Base-by-base conservation (phyloP, 2,797 vertebrate species). In the Parambassis ranga region DNA sequence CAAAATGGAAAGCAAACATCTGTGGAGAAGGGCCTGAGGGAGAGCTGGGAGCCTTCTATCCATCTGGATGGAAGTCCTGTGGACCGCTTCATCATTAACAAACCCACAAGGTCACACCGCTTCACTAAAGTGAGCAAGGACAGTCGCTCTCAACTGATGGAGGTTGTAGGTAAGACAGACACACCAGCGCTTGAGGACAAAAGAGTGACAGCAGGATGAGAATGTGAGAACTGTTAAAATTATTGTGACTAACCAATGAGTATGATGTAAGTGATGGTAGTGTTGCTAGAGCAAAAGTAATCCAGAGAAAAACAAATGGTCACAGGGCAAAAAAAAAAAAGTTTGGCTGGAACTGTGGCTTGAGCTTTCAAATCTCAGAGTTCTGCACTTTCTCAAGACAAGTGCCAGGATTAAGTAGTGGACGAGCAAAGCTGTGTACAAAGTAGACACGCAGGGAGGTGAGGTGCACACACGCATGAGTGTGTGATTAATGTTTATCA, bases 161-260 rank as follows among this genome's bases (percentile, higher is more conserved):
- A 94, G 90, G 91, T 93, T 26, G 77, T 94, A 85, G 94, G 93
- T 94, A 91, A 92, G 92, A 74, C 36, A 32, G 46, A 70, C 23
- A 53, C 10, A n/a, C n/a, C n/a, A n/a, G n/a, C n/a, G n/a, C n/a
- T n/a, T 11, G 11, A 50, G 35, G 48, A 13, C 24, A 15, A 48
- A 7, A 14, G 4, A 56, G 19, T 27, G 42, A 64, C 30, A 65
- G 47, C 10, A 7, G 18, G n/a, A 19, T 5, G 2, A 62, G 6
- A 24, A 48, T 11, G 51, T 33, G 16, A 64, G 35, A 41, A n/a
- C n/a, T 15, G 20, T 41, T 37, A 7, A 26, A 39, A 50, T 28
- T 16, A 32, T 15, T 27, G 22, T 0, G 3, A 32, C 11, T 26
- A n/a, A n/a, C n/a, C n/a, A n/a, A n/a, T n/a, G n/a, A n/a, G n/a